These are phyloP conservation scores for Oncorhynchus nerka DNA, from an alignment of 2,113 vertebrate species.

Conservation along the genomic window DNA sequence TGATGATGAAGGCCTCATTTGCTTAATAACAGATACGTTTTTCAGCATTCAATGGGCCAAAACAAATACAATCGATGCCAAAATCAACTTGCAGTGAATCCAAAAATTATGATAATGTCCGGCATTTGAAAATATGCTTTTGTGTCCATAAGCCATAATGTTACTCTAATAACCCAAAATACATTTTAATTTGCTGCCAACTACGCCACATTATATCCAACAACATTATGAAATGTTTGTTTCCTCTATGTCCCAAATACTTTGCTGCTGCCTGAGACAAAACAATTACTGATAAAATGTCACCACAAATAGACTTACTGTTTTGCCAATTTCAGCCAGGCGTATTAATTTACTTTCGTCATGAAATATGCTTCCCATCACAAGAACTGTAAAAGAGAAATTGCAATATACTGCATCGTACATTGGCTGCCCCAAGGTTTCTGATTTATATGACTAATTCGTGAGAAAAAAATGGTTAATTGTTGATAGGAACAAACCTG, in stretches of 20 bases:
- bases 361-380: not conserved
- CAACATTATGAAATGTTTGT: conserved; percentile 21
- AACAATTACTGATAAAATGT: not conserved
- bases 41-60: not conserved
- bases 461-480: not conserved
- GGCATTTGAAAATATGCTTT: conserved; percentile 18
- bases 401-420: not conserved
- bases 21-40: not conserved
- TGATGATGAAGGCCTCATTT: not conserved
- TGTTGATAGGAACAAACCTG: not conserved
- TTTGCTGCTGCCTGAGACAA: not conserved
- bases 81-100: conserved; percentile 8
- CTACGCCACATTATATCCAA: conserved; percentile 6
- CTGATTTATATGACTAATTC: not conserved
- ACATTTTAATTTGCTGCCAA: not conserved
- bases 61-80: not conserved
- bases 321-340: not conserved
- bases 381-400: not conserved
- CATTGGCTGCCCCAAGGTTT: not conserved
- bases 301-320: not conserved
- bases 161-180: conserved; percentile 13
- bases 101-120: conserved; percentile 3
- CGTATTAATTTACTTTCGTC: not conserved
- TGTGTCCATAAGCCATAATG: conserved; percentile 18
- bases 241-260: conserved; percentile 8